A percentile compares a stretch with the other conserved stretches of the same genome.
These are phyloP conservation scores for Acanthosepion esculentum DNA, from an alignment of 2,888 invertebrate genomes.

Conservation along the genomic window DNA sequence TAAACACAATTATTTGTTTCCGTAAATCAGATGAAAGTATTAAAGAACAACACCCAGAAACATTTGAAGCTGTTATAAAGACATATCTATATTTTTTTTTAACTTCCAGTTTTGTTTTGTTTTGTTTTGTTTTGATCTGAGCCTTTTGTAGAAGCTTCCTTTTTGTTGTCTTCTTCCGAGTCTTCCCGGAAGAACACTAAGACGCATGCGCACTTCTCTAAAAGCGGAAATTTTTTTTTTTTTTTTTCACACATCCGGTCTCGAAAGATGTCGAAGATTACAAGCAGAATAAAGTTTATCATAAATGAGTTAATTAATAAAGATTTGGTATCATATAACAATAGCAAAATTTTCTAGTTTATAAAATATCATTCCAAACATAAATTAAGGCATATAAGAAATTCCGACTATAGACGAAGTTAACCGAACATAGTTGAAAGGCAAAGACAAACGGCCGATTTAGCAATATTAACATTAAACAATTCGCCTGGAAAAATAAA, in stretches of 20 bases:
- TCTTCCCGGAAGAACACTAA: slow-evolving; percentile 12
- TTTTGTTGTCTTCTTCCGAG: slow-evolving; percentile 34
- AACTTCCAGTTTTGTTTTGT: not conserved
- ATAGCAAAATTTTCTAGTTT: not conserved
- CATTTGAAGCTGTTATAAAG: not conserved
- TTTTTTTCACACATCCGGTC: not conserved
- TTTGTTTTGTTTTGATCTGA: not conserved
- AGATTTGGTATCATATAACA: not conserved
- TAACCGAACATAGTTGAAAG: not conserved
- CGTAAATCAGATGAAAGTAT: not conserved
- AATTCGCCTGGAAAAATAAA: not conserved
- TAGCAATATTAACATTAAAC: not conserved
- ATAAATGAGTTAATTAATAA: not conserved
- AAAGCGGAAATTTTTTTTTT: not conserved
- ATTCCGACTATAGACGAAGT: not conserved
- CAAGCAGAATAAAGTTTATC: not conserved
- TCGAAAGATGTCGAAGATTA: not conserved
- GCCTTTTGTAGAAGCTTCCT: not conserved
- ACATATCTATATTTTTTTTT: not conserved
- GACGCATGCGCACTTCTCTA: not conserved
- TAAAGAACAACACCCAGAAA: not conserved
- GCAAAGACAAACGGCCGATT: not conserved
- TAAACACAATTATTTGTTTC: not conserved
- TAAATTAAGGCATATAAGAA: not conserved
- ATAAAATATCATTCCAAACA: not conserved